phyloP scores from a whole-genome alignment of 2,888 invertebrate genomes.

The Rotaria socialis region DNA sequence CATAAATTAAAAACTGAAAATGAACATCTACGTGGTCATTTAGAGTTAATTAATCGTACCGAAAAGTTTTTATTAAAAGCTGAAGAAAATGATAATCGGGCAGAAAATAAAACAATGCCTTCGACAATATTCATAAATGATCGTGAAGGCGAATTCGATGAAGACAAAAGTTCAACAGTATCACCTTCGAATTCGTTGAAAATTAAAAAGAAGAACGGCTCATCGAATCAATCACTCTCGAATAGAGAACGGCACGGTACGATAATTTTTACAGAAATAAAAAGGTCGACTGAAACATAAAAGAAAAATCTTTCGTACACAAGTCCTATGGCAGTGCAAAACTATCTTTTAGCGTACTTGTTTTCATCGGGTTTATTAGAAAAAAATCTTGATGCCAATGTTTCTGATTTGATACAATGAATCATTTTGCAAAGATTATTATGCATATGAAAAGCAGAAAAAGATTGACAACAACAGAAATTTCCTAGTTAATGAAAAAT shows the following conservation, averaged over 20 bases:
- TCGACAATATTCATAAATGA: not conserved
- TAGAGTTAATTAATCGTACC: not conserved
- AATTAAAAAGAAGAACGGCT: not conserved
- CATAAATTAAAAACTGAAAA: slow-evolving; percentile 9
- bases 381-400: too few relatives aligned
- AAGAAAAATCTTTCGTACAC: too few relatives aligned
- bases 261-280: not conserved
- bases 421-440: too few relatives aligned
- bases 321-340: too few relatives aligned
- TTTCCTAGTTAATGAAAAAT: not conserved
- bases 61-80: not conserved
- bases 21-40: not conserved
- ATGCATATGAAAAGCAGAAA: too few relatives aligned
- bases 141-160: not conserved
- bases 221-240: not conserved
- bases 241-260: not conserved
- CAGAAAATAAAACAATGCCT: not conserved
- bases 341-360: too few relatives aligned
- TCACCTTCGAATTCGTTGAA: not conserved
- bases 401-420: too few relatives aligned
- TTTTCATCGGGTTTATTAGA: too few relatives aligned
- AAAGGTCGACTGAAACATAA: too few relatives aligned
- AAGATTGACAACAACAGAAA: not conserved
- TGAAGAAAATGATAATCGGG: not conserved
- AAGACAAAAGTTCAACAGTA: not conserved